Base-by-base conservation (phyloP, 2,888 invertebrate species). In the Tetrapedia diversipes region DNA sequence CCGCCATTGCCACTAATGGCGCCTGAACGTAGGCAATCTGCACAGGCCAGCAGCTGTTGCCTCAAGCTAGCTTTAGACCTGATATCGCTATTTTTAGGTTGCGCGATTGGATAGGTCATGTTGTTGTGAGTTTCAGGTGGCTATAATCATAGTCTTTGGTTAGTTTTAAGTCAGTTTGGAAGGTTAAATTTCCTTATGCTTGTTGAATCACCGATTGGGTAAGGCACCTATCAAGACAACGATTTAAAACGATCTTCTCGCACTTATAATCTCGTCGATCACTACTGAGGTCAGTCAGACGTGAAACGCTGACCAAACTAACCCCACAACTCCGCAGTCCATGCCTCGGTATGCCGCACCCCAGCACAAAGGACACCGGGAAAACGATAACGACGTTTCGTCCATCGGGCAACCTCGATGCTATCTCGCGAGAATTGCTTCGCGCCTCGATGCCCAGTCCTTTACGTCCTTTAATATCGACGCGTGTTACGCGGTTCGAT, bases 401-500 rank as follows among this genome's bases (percentile, higher is more conserved):
- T 74, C 77, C 83, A 76, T 64, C 74, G 70, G 63, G 60, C 71
- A 54, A 54, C 53, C 59, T n/a, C 79, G 84, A 83, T 85, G 71
- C 65, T 85, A 84, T 86, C 86, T 72, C 65, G 77, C 72, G 78
- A 66, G 83, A 83, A 85, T 85, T 83, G 74, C 81, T 83, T 85
- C 74, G 77, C 77, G 77, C 77, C 81, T 74, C 65, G 78, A 39
- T 68, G 75, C 19, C 43, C 47, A 64, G 69, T 59, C 86, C 78
- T 86, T 85, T 86, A 86, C 70, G 77, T 49, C 43, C 56, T 77
- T 53, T 69, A 86, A 85, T 85, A 85, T 85, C 79, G 76, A 73
- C 81, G 81, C 79, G 81, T 79, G 86, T 85, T 81, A 75, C 76
- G 74, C 80, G 70, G 68, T 59, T 69, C 76, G 85, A 85, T 84